phyloP scores from a whole-genome alignment of 2,797 vertebrate genomes.

The Cynopterus sphinx region DNA sequence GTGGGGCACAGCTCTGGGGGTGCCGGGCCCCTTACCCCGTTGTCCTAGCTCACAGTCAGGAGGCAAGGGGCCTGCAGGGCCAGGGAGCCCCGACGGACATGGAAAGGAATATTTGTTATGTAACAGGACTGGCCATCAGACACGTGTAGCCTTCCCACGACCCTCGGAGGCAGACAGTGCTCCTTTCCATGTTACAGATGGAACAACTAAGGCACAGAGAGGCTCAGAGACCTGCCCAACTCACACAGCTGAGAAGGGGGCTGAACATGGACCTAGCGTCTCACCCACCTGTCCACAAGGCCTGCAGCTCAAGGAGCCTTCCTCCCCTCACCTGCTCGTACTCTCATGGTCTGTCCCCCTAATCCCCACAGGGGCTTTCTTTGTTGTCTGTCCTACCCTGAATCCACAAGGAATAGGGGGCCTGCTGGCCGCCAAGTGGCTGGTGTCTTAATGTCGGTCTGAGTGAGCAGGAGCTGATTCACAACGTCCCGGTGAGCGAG shows the following conservation, averaged over 20 bases:
- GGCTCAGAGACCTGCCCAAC: rapidly evolving
- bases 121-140: rapidly evolving
- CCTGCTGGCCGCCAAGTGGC: not conserved
- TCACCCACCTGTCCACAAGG: not conserved
- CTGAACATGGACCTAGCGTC: rapidly evolving
- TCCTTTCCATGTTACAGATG: not conserved
- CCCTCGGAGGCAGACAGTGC: not conserved
- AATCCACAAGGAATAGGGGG: not conserved
- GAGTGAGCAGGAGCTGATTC: not conserved
- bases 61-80: not conserved
- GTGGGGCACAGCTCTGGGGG: not conserved
- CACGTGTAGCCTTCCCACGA: not conserved
- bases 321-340: not conserved
- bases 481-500: not conserved
- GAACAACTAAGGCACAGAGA: not conserved
- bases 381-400: not conserved
- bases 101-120: rapidly evolving
- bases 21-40: not conserved
- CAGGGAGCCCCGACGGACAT: not conserved
- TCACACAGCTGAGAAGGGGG: not conserved
- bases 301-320: not conserved
- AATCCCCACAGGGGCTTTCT: not conserved
- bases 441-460: rapidly evolving
- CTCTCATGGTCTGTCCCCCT: too few relatives aligned
- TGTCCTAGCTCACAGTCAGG: not conserved